Evolutionary conservation across 2,113 vertebrate species (phyloP), one percentile per base, ranked within the genome.

Genomic region (Hydrochoerus hydrochaeris): DNA sequence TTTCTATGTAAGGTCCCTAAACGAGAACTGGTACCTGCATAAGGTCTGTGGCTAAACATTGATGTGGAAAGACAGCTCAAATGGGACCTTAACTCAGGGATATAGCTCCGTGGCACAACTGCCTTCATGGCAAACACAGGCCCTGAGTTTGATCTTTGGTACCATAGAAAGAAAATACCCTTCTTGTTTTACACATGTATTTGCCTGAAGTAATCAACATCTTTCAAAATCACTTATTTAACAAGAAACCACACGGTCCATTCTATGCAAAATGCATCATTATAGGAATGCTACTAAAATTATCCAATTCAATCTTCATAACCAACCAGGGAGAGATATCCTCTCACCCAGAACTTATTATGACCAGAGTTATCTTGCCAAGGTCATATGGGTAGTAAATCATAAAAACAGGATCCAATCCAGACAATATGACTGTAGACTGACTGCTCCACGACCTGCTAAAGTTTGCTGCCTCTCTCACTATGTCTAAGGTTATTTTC

Each of bases 301-400:
- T 38, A 91, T 30, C n/a, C 20, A 17, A 6, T 58, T 95, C 89
- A 95, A 73, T 65, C 35, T n/a, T 96, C 30, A 84, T 88, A 94
- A 87, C 7, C 89, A 81, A 87, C 4, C 22, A 88, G 9, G 67
- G 22, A 49, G 7, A 26, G 22, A 69, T 46, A 62, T 32, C 58
- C 60, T 83, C 22, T 92, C 80, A 75, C 6, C 17, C 46, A 78
- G 41, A 86, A 73, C 73, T 90, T 49, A 90, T 30, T 5, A 52
- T 71, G 62, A 58, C 1, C 3, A 69, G 82, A 65, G 17, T 65
- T 87, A 41, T 6, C 8, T 92, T 94, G 24, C 35, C 24, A 85
- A 87, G 24, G 17, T 58, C 73, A 93, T 20, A 44, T 17, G 63
- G 38, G 24, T 38, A 60, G 26, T 80, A 83, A 85, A 54, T 62